These are phyloP conservation scores for Pantherophis alleghaniensis DNA, from an alignment of 2,797 vertebrate species.

Conservation along the genomic window DNA sequence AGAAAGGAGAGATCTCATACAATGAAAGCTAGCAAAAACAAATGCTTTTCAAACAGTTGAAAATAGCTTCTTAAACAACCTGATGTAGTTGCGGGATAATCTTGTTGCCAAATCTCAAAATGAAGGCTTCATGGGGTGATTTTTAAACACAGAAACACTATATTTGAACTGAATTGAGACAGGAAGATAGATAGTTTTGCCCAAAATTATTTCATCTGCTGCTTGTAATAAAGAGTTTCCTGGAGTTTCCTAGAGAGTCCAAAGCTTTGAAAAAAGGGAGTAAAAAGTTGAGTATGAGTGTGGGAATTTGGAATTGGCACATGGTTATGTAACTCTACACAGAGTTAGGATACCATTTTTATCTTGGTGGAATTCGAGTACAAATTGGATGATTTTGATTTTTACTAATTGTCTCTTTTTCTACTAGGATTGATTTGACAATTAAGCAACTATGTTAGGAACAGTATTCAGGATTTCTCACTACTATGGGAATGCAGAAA, in stretches of 20 bases:
- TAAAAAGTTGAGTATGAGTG: neutral
- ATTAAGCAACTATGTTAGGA: neutral
- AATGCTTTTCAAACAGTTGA: neutral
- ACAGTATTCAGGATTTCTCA: neutral
- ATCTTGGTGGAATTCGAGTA: neutral
- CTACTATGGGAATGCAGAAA: neutral
- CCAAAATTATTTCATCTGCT: neutral
- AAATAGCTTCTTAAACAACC: neutral
- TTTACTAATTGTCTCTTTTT: neutral
- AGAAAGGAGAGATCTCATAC: neutral
- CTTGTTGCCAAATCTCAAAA: neutral
- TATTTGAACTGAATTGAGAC: neutral
- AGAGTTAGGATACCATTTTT: neutral
- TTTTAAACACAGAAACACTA: neutral
- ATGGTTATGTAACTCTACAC: neutral
- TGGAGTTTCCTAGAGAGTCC: neutral
- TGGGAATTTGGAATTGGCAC: neutral
- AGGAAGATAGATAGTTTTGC: neutral
- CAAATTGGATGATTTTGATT: neutral
- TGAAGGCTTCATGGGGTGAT: neutral
- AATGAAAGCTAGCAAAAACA: neutral
- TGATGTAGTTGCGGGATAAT: neutral
- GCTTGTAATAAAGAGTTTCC: neutral
- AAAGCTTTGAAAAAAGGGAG: neutral
- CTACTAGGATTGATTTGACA: neutral